Evolutionary conservation across 2,888 invertebrate species (phyloP), one percentile per base, ranked within the genome.

Genomic region (Parthenolecanium corni): DNA sequence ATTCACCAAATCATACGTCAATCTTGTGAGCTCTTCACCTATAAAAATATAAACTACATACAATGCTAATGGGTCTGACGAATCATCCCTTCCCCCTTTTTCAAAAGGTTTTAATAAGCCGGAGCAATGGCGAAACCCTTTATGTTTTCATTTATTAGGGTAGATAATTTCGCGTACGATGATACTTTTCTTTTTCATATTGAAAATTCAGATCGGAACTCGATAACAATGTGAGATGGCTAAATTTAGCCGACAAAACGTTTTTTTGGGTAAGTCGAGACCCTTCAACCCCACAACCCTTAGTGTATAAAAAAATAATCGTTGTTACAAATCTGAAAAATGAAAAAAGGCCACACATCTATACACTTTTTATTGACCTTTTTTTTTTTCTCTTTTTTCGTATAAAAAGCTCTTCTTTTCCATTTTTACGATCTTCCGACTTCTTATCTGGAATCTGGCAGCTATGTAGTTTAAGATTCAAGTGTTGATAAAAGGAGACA

Each of bases 181-280:
- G 38, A 31, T 31, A 31, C 31, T 31, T 31, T 31, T 31, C n/a
- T 31, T 31, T 31, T 31, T 31, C 31, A 6, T 44, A 12, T 16
- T 23, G 40, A 53, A 52, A 53, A 53, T 21, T 23, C 23, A 23
- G 53, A 53, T 53, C 53, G 23, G 53, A 53, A 53, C 23, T 53
- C 20, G 40, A 38, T 40, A 40, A 53, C 40, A 53, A 53, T 36
- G 21, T 20, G 40, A 53, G 24, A 53, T 38, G 53, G 40, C 53
- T 40, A 38, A 53, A 40, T 53, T 53, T 40, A 53, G 53, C 53
- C 53, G 53, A 53, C 53, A 53, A 53, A 53, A 53, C 53, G 53
- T 53, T 53, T 53, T 31, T n/a, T n/a, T 31, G 5, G 31, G 53
- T 53, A 53, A 53, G 53, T 53, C 53, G 53, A 53, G 53, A 53